Percentiles rank a stretch among this genome's conserved stretches.
Evolutionary conservation across 2,113 vertebrate species (phyloP).

Genomic region (Anoplopoma fimbria): DNA sequence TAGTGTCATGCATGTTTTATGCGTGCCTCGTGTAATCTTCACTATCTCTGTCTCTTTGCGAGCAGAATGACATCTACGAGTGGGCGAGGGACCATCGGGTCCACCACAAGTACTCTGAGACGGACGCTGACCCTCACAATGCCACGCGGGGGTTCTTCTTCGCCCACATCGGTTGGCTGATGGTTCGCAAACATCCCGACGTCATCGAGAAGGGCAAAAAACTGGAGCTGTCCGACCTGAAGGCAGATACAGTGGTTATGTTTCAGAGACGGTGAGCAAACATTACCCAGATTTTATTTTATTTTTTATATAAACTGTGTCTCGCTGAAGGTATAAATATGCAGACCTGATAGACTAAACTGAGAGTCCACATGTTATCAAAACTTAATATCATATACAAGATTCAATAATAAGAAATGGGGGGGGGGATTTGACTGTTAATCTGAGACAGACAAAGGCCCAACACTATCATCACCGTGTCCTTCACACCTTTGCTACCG

Average conservation of each 20-base stretch:
- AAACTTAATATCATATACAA: background rate
- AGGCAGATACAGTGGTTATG: conserved; percentile 92
- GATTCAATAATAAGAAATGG: background rate
- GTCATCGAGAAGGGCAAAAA: conserved; percentile 91
- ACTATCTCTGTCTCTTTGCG: background rate
- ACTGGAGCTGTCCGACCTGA: conserved; percentile 90
- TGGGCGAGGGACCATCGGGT: conserved; percentile 93
- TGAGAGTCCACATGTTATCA: background rate
- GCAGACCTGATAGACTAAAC: background rate
- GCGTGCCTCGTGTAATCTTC: conserved; percentile 5
- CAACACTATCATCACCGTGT: background rate
- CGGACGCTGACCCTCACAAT: conserved; percentile 93
- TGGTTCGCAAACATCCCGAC: conserved; percentile 93
- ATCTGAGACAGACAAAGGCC: too few species aligned
- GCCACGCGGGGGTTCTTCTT: conserved; percentile 94
- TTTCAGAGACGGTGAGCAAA: conserved; percentile 89
- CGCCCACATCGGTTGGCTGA: conserved; percentile 93
- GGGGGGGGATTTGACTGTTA: too few species aligned
- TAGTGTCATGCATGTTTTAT: background rate
- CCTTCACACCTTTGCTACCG: background rate
- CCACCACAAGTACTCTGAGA: conserved; percentile 97
- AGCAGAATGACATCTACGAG: conserved; percentile 92
- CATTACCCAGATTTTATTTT: background rate
- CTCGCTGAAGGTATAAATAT: background rate
- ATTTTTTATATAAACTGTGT: background rate